Conservation (phyloP, 2,797 vertebrate genomes). For the Neostethus bicornis region DNA sequence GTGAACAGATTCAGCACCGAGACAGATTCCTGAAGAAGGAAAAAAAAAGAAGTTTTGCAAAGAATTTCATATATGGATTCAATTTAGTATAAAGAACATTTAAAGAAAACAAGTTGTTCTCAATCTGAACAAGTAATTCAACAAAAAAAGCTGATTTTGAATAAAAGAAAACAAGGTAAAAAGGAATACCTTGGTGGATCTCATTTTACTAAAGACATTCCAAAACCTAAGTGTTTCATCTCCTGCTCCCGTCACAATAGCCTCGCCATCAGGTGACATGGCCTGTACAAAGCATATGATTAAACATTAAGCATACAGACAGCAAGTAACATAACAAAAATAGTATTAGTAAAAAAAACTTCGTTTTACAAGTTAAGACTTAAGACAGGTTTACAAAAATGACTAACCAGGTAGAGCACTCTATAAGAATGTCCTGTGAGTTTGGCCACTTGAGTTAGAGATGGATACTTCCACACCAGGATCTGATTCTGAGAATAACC, state of each 20-base stretch:
- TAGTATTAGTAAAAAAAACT: too few relatives aligned
- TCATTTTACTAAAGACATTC: slow-evolving; percentile 99
- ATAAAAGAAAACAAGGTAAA: too few relatives aligned
- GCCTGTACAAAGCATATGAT: slow-evolving; percentile 78
- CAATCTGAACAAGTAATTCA: too few relatives aligned
- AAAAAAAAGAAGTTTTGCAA: background rate
- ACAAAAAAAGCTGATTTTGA: too few relatives aligned
- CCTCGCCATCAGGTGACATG: slow-evolving; percentile 98
- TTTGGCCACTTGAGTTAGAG: slow-evolving; percentile 97
- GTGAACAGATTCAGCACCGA: slow-evolving; percentile 95
- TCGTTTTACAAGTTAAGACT: background rate
- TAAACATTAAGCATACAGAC: slow-evolving; percentile 16
- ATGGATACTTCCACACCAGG: slow-evolving; percentile 98
- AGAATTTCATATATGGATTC: background rate
- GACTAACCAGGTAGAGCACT: slow-evolving; percentile 95
- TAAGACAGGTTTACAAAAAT: background rate
- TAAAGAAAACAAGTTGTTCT: too few relatives aligned
- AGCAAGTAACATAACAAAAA: too few relatives aligned
- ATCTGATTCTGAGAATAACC: slow-evolving; percentile 99
- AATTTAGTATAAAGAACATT: too few relatives aligned
- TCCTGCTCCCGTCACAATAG: slow-evolving; percentile 96
- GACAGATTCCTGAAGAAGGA: slow-evolving; percentile 86
- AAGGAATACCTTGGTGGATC: slow-evolving; percentile 90
- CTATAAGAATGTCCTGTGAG: slow-evolving; percentile 96
- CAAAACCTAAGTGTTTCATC: slow-evolving; percentile 97